phyloP scores from a whole-genome alignment of 2,797 vertebrate genomes.

The Hapalemur alaotrensis region DNA sequence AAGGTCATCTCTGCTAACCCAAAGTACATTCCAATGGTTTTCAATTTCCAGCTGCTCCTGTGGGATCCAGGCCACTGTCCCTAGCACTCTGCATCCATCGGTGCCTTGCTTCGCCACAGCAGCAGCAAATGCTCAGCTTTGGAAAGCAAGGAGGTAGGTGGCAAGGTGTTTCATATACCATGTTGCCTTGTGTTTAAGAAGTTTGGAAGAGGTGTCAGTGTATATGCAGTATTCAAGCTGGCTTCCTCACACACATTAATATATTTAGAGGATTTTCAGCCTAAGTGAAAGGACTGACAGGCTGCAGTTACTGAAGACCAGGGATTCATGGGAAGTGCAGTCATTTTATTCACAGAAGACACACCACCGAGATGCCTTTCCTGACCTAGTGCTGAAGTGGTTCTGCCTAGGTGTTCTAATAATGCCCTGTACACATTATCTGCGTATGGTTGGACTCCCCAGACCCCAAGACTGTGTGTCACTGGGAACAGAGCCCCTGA shows the following conservation, averaged over 20 bases:
- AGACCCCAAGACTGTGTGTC: background rate
- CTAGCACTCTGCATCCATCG: background rate
- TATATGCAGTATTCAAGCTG: background rate
- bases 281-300: background rate
- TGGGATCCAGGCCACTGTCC: background rate
- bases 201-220: background rate
- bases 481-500: background rate
- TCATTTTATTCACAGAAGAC: background rate
- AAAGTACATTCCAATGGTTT: background rate
- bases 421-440: background rate
- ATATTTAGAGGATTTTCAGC: background rate
- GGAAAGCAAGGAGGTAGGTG: background rate
- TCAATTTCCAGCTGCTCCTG: background rate
- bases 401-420: background rate
- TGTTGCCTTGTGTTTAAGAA: too few relatives aligned
- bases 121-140: background rate
- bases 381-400: background rate
- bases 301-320: background rate
- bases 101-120: background rate
- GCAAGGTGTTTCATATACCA: background rate
- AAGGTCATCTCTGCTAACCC: conserved; percentile 17
- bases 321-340: background rate
- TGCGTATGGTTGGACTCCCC: too few relatives aligned
- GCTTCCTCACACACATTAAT: background rate
- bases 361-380: background rate